Percentiles rank a stretch among this genome's conserved stretches.
These are phyloP conservation scores for Galeopsomyia nigrocyanea DNA, from an alignment of 2,888 invertebrate genomes.

Conservation along the genomic window DNA sequence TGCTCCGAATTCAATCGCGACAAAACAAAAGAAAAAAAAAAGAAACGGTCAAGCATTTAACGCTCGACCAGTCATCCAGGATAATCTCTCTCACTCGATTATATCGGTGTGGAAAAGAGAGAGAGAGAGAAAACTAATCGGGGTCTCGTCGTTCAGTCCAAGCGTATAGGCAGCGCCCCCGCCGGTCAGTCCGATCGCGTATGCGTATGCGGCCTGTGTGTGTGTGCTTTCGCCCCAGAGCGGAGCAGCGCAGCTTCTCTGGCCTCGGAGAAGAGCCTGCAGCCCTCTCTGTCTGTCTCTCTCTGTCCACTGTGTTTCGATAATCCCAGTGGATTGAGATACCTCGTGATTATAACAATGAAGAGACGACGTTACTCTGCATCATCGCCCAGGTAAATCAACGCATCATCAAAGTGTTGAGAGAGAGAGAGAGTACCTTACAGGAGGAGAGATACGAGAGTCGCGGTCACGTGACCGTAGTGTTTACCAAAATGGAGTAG, in stretches of 20 bases:
- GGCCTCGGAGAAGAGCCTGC: too few relatives aligned
- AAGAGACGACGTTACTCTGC: constrained; percentile 3
- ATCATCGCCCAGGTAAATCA: constrained; percentile 31
- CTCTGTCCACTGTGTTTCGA: constrained; percentile 25
- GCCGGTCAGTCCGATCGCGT: background rate
- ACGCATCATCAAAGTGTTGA: background rate
- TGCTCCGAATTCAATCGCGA: too few relatives aligned
- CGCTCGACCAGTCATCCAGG: background rate
- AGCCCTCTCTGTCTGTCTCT: constrained; percentile 53
- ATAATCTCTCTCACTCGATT: background rate
- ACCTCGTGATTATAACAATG: too few relatives aligned
- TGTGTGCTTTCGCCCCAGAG: background rate
- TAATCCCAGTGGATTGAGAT: too few relatives aligned
- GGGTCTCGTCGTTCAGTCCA: background rate
- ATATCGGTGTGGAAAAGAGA: background rate
- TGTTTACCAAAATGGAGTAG: constrained; percentile 68
- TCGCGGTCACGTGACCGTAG: constrained; percentile 65
- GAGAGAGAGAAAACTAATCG: background rate
- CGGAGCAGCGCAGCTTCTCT: too few relatives aligned
- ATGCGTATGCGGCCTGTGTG: background rate
- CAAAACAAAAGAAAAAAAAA: too few relatives aligned
- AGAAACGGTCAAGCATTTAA: too few relatives aligned
- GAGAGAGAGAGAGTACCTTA: background rate
- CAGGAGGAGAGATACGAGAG: background rate
- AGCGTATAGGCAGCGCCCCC: background rate